A percentile compares a stretch with the other conserved stretches of the same genome.
Conservation (phyloP, 2,888 invertebrate genomes). For the Ectropis crepuscularia region DNA sequence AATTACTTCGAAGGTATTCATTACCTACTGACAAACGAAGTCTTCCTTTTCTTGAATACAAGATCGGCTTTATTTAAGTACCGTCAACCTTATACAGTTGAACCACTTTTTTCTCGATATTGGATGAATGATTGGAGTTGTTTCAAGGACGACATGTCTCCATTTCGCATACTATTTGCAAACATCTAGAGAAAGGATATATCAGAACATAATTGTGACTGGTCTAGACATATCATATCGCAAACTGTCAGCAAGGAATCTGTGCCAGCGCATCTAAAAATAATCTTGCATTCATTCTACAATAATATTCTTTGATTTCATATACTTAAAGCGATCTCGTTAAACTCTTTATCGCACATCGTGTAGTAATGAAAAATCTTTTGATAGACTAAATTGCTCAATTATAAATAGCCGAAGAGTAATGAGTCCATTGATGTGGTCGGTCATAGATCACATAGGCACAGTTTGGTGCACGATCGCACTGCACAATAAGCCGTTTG, state of each 20-base stretch:
- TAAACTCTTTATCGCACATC: slow-evolving; percentile 10
- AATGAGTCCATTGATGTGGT: slow-evolving; percentile 58
- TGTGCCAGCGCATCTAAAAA: slow-evolving; percentile 62
- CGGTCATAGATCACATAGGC: slow-evolving; percentile 60
- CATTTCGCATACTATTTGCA: slow-evolving; percentile 40
- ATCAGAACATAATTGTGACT: slow-evolving; percentile 62
- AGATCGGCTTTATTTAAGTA: slow-evolving; percentile 25
- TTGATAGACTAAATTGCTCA: slow-evolving; percentile 38
- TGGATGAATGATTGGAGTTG: slow-evolving; percentile 41
- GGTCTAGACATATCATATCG: slow-evolving; percentile 58
- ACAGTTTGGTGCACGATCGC: slow-evolving; percentile 54
- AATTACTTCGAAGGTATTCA: slow-evolving; percentile 18
- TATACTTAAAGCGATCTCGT: slow-evolving; percentile 1
- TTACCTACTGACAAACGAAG: slow-evolving; percentile 25
- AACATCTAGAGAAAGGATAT: slow-evolving; percentile 36
- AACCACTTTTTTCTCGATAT: slow-evolving; percentile 37
- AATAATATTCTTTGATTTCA: slow-evolving; percentile 11
- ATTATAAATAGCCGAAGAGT: slow-evolving; percentile 48
- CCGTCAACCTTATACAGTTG: slow-evolving; percentile 32
- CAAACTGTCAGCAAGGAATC: slow-evolving; percentile 58
- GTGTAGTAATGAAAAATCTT: slow-evolving; percentile 9
- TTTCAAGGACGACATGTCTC: slow-evolving; percentile 52
- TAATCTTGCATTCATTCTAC: slow-evolving; percentile 32
- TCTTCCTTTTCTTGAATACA: slow-evolving; percentile 27
- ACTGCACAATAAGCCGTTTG: slow-evolving; percentile 65